Conservation (phyloP, 2,113 vertebrate species). For the Melanostigma gelatinosum region DNA sequence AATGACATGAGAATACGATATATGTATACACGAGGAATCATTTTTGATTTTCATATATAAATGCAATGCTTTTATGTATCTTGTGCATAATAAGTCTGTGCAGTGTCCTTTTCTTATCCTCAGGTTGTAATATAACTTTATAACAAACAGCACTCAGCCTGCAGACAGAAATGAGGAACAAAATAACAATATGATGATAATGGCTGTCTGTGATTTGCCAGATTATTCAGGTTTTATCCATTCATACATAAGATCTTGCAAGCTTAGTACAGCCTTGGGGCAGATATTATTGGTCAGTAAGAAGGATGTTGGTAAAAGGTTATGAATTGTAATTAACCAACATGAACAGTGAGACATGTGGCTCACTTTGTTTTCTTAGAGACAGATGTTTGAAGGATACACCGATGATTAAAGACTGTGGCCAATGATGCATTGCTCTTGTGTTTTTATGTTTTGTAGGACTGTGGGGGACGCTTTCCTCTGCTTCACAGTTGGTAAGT, state of each 20-base stretch:
- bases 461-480: slow-evolving; percentile 62
- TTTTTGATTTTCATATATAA: slow-evolving; percentile 44
- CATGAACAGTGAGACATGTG: slow-evolving; percentile 49
- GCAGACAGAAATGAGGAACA: slow-evolving; percentile 54
- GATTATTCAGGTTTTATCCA: slow-evolving; percentile 66
- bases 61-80: slow-evolving; percentile 46
- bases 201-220: slow-evolving; percentile 58
- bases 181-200: slow-evolving; percentile 68
- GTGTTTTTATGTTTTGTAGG: slow-evolving; percentile 79
- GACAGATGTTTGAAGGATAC: slow-evolving; percentile 50
- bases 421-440: slow-evolving; percentile 65
- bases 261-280: slow-evolving; percentile 62
- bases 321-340: slow-evolving; percentile 62
- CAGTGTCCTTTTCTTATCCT: slow-evolving; percentile 56
- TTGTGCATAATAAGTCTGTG: slow-evolving; percentile 46
- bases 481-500: slow-evolving; percentile 76
- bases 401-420: slow-evolving; percentile 41
- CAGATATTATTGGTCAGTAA: slow-evolving; percentile 71
- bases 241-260: slow-evolving; percentile 54
- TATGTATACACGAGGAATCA: slow-evolving; percentile 4
- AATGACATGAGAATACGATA: slow-evolving; percentile 23
- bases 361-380: slow-evolving; percentile 52
- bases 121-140: slow-evolving; percentile 70
- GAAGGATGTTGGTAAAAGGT: slow-evolving; percentile 58
- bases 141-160: slow-evolving; percentile 63